Conservation (phyloP, 1,140 invertebrate species). For the Temnothorax curvispinosus region DNA sequence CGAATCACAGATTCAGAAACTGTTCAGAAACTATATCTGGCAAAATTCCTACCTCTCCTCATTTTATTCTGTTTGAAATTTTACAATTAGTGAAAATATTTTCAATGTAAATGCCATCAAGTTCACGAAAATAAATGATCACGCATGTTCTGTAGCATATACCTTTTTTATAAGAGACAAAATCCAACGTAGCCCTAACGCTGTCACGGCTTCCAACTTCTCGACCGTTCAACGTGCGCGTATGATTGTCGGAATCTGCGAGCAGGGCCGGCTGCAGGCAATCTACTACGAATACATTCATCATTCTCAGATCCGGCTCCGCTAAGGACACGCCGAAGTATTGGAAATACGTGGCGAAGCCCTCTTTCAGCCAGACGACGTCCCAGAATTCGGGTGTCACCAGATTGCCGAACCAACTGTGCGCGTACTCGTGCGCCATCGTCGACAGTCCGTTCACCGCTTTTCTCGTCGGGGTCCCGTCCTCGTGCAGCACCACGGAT, state of each 20-base stretch:
- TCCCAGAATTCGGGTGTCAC: slow-evolving; percentile 92
- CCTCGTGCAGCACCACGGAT: slow-evolving; percentile 90
- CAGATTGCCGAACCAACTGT: slow-evolving; percentile 93
- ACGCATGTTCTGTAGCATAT: neutral
- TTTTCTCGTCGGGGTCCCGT: slow-evolving; percentile 85
- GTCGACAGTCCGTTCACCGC: slow-evolving; percentile 88
- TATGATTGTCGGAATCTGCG: slow-evolving; percentile 88
- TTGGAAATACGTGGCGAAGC: slow-evolving; percentile 92
- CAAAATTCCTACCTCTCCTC: neutral
- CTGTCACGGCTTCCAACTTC: slow-evolving; percentile 90
- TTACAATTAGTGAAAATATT: neutral
- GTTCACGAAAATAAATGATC: neutral
- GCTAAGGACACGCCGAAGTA: slow-evolving; percentile 87
- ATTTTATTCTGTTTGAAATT: neutral
- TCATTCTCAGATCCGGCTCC: slow-evolving; percentile 90
- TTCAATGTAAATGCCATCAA: neutral
- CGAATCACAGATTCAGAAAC: neutral
- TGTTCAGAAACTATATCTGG: neutral
- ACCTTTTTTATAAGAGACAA: slow-evolving; percentile 92
- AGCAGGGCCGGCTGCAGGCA: slow-evolving; percentile 87
- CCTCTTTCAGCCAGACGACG: slow-evolving; percentile 94
- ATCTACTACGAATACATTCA: slow-evolving; percentile 92
- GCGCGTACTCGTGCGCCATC: slow-evolving; percentile 93
- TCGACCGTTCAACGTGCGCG: slow-evolving; percentile 91
- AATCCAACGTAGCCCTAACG: slow-evolving; percentile 92